Percentiles rank a stretch among this genome's conserved stretches.
phyloP scores from a whole-genome alignment of 2,888 invertebrate genomes.

The Baronia brevicornis region DNA sequence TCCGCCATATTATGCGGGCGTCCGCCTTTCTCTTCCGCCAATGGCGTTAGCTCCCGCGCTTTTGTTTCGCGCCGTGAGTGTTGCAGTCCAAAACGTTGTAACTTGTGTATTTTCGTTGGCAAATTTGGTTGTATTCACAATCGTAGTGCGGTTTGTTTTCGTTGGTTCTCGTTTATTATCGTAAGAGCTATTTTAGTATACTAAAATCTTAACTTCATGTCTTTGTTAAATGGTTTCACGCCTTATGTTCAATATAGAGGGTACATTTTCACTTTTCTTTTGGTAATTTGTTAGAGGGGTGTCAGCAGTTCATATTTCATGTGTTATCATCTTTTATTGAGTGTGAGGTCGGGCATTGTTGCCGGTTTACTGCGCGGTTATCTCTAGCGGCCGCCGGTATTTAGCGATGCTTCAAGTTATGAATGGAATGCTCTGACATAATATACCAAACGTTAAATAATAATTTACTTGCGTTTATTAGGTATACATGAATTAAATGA shows the following conservation, averaged over 20 bases:
- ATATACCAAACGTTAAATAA: constrained; percentile 27
- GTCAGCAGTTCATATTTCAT: constrained; percentile 72
- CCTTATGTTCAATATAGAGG: constrained; percentile 24
- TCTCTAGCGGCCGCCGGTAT: constrained; percentile 62
- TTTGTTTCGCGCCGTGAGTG: constrained; percentile 63
- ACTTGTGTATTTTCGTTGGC: constrained; percentile 62
- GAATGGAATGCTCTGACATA: constrained; percentile 55
- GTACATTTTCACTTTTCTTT: constrained; percentile 22
- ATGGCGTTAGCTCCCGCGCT: constrained; percentile 70
- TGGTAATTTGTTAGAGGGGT: constrained; percentile 42
- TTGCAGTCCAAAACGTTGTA: constrained; percentile 70
- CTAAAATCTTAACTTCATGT: constrained; percentile 39
- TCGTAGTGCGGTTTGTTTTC: constrained; percentile 66
- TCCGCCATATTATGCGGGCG: constrained; percentile 71
- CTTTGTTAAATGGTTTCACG: constrained; percentile 16
- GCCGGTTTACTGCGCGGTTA: constrained; percentile 71
- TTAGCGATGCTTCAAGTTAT: constrained; percentile 62
- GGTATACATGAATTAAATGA: too few species aligned
- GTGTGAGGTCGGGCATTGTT: constrained; percentile 71
- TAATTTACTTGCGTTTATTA: too few species aligned
- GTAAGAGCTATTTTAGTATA: constrained; percentile 28
- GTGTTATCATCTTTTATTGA: constrained; percentile 76
- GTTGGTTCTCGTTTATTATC: constrained; percentile 60
- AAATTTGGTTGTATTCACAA: constrained; percentile 67
- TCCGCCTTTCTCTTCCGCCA: constrained; percentile 72